Conservation (phyloP, 1,140 invertebrate species). For the Apocrypta bakeri region DNA sequence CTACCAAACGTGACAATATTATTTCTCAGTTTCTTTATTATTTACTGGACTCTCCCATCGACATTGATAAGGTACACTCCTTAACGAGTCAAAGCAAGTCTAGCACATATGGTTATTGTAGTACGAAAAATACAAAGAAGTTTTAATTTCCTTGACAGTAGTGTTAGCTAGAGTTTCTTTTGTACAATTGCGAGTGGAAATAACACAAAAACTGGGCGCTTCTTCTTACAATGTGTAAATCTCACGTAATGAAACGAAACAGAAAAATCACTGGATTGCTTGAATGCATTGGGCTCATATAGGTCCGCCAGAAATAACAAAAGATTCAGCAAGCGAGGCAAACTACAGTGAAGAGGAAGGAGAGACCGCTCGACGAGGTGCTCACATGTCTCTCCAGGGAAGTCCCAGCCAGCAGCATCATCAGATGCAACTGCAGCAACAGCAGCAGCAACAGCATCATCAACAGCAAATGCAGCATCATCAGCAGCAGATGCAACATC, state of each 20-base stretch:
- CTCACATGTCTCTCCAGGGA: slow-evolving; percentile 12
- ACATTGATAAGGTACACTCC: too few relatives aligned
- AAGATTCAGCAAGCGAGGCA: slow-evolving; percentile 82
- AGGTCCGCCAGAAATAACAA: slow-evolving; percentile 89
- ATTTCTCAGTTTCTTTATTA: background rate
- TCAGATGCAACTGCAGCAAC: slow-evolving; percentile 18
- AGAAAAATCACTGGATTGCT: background rate
- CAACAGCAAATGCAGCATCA: slow-evolving; percentile 28
- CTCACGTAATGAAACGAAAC: background rate
- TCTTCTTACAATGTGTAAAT: background rate
- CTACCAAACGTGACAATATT: background rate
- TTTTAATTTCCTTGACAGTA: too few relatives aligned
- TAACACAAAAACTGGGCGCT: background rate
- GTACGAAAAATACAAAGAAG: too few relatives aligned
- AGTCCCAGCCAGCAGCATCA: slow-evolving; percentile 40
- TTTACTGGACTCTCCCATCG: background rate
- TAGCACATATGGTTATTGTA: too few relatives aligned
- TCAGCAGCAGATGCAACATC: slow-evolving; percentile 54
- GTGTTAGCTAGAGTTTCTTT: background rate
- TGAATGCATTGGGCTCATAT: slow-evolving; percentile 43
- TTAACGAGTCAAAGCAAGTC: too few relatives aligned
- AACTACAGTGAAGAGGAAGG: slow-evolving; percentile 77
- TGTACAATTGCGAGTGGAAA: background rate
- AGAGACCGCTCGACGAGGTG: background rate
- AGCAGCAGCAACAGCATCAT: slow-evolving; percentile 25